Base-by-base conservation (phyloP, 64 coral and sea anemone genomes). In the Catalaphyllia jardinei region DNA sequence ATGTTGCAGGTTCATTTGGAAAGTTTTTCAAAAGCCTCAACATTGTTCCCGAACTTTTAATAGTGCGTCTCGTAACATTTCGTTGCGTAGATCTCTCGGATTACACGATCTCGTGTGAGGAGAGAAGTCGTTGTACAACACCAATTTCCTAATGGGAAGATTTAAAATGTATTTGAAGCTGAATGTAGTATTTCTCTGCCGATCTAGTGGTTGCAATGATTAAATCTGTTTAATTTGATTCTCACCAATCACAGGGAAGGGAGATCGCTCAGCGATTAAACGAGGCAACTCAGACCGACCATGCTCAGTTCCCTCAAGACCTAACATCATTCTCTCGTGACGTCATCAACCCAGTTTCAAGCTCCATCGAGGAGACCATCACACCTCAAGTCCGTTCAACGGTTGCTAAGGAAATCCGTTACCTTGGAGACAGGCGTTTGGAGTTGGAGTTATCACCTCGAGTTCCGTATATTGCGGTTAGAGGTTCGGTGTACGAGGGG, bases 231-330 rank as follows among this genome's bases (percentile, higher is more conserved):
- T 6, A 46, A 29, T 39, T 67, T 61, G 11, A 83, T 83, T 67
- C 11, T 6, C 24, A 27, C 38, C 9, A 7, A 50, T 64, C 19
- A 25, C 81, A 85, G 81, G 35, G 9, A 49, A 85, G 81, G 16
- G 19, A 85, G 35, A 42, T n/a, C 63, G 63, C 62, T 31, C 35
- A 83, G 18, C 8, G 80, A 6, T 67, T 42, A 22, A 50, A 85
- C 81, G 81, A 85, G 18, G 81, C 62, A 71, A 71, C 81, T 52
- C 30, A 85, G 38, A 85, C 31, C 20, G 81, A 85, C 22, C 63
- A 25, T 71, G 81, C 30, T 8, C 20, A 65, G 65, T 69, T 10
- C 22, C 24, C 62, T 65, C 1, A 20, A 11, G 65, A 71, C 31
- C 10, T 65, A 83, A 13, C 18, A 83, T 31, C 16, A 3, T 16